Percentiles rank a stretch among this genome's conserved stretches.
phyloP scores from a whole-genome alignment of 2,797 vertebrate genomes.

The Prunella strophiata region DNA sequence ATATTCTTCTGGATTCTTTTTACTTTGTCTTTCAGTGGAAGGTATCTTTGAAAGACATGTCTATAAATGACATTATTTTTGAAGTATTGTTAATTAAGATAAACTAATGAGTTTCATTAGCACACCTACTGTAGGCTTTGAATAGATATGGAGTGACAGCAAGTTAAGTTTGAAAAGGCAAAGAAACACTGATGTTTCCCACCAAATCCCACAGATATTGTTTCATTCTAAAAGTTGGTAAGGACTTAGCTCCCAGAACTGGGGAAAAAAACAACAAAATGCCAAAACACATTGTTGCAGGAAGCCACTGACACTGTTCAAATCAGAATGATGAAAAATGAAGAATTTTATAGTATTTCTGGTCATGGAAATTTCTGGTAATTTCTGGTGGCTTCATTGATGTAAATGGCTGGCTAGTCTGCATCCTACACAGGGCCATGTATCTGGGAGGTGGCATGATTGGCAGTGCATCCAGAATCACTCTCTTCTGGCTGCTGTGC shows the following conservation, averaged over 20 bases:
- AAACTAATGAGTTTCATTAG: neutral
- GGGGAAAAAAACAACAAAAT: accelerated
- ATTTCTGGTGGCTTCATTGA: neutral
- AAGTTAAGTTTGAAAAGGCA: neutral
- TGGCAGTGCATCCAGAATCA: neutral
- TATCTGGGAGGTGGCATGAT: accelerated
- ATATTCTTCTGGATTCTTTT: neutral
- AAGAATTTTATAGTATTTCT: neutral
- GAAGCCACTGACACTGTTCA: neutral
- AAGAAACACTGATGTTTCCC: neutral
- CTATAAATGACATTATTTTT: neutral
- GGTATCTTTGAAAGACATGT: neutral
- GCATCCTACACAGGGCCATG: neutral
- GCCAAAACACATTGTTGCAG: neutral
- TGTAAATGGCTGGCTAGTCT: neutral
- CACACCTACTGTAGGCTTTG: neutral
- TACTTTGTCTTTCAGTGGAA: neutral
- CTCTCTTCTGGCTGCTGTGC: neutral
- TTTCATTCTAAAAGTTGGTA: neutral
- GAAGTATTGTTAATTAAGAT: neutral
- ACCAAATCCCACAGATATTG: neutral
- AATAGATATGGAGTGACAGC: neutral
- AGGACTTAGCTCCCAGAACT: neutral
- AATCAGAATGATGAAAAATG: neutral
- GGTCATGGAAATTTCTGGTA: neutral